Conservation (phyloP, 1,140 invertebrate species). For the Zaprionus ornatus region DNA sequence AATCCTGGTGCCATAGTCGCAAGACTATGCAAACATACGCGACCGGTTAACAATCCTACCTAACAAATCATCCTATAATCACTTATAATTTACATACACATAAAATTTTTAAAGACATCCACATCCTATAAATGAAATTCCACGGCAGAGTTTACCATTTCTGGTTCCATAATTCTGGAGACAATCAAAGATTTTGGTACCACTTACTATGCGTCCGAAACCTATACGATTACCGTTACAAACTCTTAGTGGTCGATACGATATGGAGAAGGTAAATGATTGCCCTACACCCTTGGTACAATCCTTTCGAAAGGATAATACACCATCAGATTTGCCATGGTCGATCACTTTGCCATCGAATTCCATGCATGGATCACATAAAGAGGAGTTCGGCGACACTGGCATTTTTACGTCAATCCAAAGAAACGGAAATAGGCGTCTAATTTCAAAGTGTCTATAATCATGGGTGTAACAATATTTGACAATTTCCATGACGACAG, state of each 20-base stretch:
- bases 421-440: constrained; percentile 63
- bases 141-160: constrained; percentile 68
- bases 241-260: constrained; percentile 63
- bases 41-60: no score
- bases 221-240: constrained; percentile 69
- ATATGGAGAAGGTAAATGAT: constrained; percentile 61
- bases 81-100: background rate
- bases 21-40: no score
- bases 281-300: constrained; percentile 51
- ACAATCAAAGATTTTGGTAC: constrained; percentile 63
- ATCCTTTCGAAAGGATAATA: constrained; percentile 68
- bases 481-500: constrained; percentile 68
- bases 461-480: constrained; percentile 50
- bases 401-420: constrained; percentile 66
- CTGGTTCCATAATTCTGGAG: constrained; percentile 73
- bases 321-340: constrained; percentile 50
- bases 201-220: constrained; percentile 67
- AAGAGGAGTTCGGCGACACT: constrained; percentile 17
- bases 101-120: constrained; percentile 24
- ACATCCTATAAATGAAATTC: constrained; percentile 55
- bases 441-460: constrained; percentile 42
- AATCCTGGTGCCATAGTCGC: constrained; percentile 73
- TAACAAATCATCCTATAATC: no score
- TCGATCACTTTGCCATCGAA: constrained; percentile 69
- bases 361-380: constrained; percentile 50